These are phyloP conservation scores for Halichoerus grypus DNA, from an alignment of 2,113 vertebrate genomes.

Conservation along the genomic window DNA sequence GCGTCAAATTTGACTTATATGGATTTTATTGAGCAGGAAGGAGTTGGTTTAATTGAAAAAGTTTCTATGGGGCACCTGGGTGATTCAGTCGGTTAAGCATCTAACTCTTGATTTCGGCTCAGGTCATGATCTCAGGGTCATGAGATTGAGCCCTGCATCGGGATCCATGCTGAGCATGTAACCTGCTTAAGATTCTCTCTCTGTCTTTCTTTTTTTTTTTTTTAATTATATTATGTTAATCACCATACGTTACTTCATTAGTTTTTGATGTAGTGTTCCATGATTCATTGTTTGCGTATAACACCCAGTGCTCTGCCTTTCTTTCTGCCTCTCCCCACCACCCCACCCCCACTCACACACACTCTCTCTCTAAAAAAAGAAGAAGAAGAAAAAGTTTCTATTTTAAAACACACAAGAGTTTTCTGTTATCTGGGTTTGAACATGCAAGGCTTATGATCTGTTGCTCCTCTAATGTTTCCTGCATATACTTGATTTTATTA, in stretches of 20 bases:
- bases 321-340: neutral
- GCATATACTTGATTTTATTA: slow-evolving; percentile 13
- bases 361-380: neutral
- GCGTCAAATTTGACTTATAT: slow-evolving; percentile 65
- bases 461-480: neutral
- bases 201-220: too few species aligned
- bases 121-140: neutral
- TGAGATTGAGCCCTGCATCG: neutral
- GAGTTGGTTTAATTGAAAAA: slow-evolving; percentile 57
- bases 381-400: slow-evolving; percentile 46
- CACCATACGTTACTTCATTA: too few species aligned
- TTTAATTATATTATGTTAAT: too few species aligned
- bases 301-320: neutral
- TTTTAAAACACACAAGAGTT: slow-evolving; percentile 33
- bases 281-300: too few species aligned
- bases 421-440: slow-evolving; percentile 27
- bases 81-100: neutral
- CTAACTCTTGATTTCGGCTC: neutral
- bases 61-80: neutral
- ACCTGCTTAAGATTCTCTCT: neutral
- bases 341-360: neutral
- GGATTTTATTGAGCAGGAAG: slow-evolving; percentile 18
- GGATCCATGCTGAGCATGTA: neutral
- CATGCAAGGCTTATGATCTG: neutral
- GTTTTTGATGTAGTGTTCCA: too few species aligned